Conservation (phyloP, 1,140 invertebrate genomes). For the Achatina immaculata region DNA sequence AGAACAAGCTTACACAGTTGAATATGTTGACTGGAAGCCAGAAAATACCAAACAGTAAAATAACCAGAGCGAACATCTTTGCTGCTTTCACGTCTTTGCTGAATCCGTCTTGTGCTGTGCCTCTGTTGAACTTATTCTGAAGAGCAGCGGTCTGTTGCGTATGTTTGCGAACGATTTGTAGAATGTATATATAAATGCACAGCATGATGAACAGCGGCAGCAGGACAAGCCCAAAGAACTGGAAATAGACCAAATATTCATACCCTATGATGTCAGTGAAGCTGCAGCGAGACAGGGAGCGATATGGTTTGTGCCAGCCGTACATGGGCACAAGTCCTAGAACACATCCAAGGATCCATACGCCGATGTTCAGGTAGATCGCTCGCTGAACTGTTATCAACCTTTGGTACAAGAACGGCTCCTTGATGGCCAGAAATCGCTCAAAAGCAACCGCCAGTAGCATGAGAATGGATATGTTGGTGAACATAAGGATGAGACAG, state of each 20-base stretch:
- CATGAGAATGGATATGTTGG: conserved; percentile 68
- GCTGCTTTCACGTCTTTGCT: conserved; percentile 65
- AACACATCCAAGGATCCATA: conserved; percentile 59
- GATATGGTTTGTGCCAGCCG: conserved; percentile 61
- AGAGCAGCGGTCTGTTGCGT: conserved; percentile 42
- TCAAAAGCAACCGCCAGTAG: conserved; percentile 66
- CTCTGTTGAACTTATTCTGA: background rate
- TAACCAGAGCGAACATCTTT: conserved; percentile 63
- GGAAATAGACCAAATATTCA: conserved; percentile 68
- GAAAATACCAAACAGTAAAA: conserved; percentile 63
- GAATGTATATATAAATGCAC: conserved; percentile 66
- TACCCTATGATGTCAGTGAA: conserved; percentile 65
- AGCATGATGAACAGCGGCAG: conserved; percentile 66
- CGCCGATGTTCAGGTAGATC: conserved; percentile 47
- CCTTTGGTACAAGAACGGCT: conserved; percentile 63
- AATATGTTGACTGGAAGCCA: conserved; percentile 68
- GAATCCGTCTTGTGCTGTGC: conserved; percentile 30
- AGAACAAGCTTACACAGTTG: conserved; percentile 58
- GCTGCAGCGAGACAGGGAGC: conserved; percentile 48
- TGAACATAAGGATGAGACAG: conserved; percentile 65
- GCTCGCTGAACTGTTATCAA: conserved; percentile 53
- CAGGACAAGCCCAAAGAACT: conserved; percentile 66
- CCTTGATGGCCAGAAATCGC: conserved; percentile 64
- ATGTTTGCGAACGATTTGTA: conserved; percentile 57
- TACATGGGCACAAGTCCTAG: conserved; percentile 66